Conservation (phyloP, 2,113 vertebrate genomes). For the Osmerus mordax region DNA sequence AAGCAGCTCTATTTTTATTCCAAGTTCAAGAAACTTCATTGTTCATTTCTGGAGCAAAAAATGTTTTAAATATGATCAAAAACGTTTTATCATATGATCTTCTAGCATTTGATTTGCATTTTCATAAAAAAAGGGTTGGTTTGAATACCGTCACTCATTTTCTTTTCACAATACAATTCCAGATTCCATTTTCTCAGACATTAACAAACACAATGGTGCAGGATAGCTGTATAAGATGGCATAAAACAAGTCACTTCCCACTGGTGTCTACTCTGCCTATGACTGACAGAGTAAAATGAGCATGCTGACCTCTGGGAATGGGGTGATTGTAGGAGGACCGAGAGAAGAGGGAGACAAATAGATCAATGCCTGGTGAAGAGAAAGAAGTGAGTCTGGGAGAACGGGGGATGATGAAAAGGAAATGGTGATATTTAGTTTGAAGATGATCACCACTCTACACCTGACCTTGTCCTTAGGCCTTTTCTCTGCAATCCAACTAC, state of each 20-base stretch:
- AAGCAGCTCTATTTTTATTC: too few species aligned
- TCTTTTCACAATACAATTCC: too few species aligned
- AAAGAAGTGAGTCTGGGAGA: neutral
- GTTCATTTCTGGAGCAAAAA: too few species aligned
- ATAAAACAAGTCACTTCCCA: neutral
- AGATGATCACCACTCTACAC: neutral
- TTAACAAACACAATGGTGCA: neutral
- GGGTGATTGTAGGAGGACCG: neutral
- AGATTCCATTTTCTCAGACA: neutral
- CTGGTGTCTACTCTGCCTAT: neutral
- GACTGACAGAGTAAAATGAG: conserved; percentile 3
- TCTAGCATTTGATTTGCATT: too few species aligned
- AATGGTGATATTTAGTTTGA: neutral
- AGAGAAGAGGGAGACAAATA: neutral
- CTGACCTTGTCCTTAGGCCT: neutral
- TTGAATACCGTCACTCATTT: too few species aligned
- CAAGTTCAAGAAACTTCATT: too few species aligned
- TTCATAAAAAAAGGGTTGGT: too few species aligned
- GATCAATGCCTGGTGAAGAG: neutral
- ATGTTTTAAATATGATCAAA: too few species aligned
- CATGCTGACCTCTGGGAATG: conserved; percentile 3
- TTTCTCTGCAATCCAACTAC: neutral
- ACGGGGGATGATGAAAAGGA: neutral
- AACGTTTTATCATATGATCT: too few species aligned
- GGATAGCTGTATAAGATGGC: neutral